Evolutionary conservation across 2,113 vertebrate species (phyloP).

Genomic region (Paedocypris sp.): DNA sequence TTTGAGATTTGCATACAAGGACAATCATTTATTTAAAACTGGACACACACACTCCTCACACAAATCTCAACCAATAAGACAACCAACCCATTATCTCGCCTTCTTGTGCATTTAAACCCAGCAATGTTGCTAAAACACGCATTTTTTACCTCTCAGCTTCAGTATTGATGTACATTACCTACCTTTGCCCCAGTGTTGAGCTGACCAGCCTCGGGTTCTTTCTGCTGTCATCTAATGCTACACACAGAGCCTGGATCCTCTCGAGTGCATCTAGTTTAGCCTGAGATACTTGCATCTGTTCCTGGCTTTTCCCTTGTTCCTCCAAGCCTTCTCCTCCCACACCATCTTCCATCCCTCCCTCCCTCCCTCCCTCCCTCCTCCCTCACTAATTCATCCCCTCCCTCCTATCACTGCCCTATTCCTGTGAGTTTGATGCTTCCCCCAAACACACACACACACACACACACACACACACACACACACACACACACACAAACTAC

Average conservation of each 20-base stretch:
- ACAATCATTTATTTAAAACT: slow-evolving; percentile 3
- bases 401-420: slow-evolving; percentile 24
- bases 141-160: background rate
- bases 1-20: slow-evolving; percentile 45
- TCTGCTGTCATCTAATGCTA: slow-evolving; percentile 36
- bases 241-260: slow-evolving; percentile 31
- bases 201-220: slow-evolving; percentile 26
- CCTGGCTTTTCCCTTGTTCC: slow-evolving; percentile 36
- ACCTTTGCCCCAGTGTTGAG: slow-evolving; percentile 49
- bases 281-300: slow-evolving; percentile 40
- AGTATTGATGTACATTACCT: background rate
- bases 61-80: background rate
- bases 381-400: slow-evolving; percentile 34
- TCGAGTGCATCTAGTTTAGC: slow-evolving; percentile 26
- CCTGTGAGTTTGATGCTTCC: background rate
- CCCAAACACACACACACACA: background rate
- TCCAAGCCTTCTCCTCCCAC: slow-evolving; percentile 40
- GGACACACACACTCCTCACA: slow-evolving; percentile 1
- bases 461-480: background rate
- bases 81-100: background rate
- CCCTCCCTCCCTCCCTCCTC: slow-evolving; percentile 33
- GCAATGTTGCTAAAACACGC: no score
- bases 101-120: no score
- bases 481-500: background rate
- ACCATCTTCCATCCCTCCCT: slow-evolving; percentile 29